Conservation (phyloP, 2,888 invertebrate species). For the Lathronympha strigana region DNA sequence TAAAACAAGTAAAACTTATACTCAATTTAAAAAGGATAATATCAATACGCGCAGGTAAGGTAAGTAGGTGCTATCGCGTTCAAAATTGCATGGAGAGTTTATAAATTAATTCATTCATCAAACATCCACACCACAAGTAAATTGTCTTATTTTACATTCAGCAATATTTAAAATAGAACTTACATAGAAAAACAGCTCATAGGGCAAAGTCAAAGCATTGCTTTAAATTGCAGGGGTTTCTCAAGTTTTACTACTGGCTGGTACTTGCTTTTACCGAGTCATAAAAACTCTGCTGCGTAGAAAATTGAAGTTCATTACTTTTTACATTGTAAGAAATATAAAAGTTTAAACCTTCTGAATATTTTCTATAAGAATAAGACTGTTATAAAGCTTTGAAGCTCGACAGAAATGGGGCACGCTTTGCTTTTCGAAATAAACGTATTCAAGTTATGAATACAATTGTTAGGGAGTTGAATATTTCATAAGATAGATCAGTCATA, state of each 20-base stretch:
- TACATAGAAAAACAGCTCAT: background rate
- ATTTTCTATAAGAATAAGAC: constrained; percentile 5
- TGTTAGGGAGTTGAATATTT: background rate
- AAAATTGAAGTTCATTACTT: constrained; percentile 41
- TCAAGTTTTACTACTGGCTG: constrained; percentile 27
- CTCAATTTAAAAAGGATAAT: no score
- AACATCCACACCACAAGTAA: background rate
- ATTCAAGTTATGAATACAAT: background rate
- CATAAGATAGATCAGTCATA: background rate
- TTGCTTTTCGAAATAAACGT: constrained; percentile 3
- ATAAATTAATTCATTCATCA: no score
- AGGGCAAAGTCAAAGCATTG: constrained; percentile 27
- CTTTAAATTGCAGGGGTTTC: constrained; percentile 20
- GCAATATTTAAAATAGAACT: constrained; percentile 1
- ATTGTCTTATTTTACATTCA: background rate
- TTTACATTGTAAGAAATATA: constrained; percentile 37
- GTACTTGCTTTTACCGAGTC: constrained; percentile 36
- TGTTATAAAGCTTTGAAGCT: constrained; percentile 12
- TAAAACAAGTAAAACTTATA: no score
- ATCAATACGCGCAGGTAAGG: no score
- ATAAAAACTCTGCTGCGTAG: constrained; percentile 38
- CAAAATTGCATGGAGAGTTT: no score
- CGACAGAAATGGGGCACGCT: background rate
- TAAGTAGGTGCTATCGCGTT: no score
- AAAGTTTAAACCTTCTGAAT: constrained; percentile 11